A percentile compares a stretch with the other conserved stretches of the same genome.
Conservation (phyloP, 2,797 vertebrate species). For the Glyptemys insculpta region DNA sequence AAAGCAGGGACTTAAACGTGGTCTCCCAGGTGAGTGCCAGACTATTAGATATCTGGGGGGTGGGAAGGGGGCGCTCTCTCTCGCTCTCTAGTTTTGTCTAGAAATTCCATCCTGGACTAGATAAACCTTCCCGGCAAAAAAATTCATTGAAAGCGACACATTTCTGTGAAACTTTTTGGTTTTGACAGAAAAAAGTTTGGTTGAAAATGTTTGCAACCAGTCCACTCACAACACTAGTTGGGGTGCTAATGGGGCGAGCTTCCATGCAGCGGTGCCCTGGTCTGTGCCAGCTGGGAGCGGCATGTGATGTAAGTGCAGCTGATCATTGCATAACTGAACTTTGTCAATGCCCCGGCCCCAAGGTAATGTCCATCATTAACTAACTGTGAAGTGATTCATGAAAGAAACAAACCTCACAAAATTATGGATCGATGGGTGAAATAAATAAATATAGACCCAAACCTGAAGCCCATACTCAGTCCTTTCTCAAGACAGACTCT, state of each 20-base stretch:
- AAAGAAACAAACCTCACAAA: accelerated
- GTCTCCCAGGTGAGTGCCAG: not conserved
- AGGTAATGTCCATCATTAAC: accelerated
- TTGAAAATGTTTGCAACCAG: not conserved
- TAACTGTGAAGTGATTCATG: accelerated
- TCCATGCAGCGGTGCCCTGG: not conserved
- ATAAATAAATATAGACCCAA: not conserved
- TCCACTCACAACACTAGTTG: not conserved
- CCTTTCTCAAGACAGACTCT: not conserved
- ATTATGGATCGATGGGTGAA: not conserved
- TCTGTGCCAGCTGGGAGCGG: not conserved
- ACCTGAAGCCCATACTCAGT: not conserved
- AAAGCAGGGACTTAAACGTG: not conserved
- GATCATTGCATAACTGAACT: not conserved
- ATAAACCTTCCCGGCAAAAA: not conserved
- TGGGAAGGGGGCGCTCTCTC: too few species aligned
- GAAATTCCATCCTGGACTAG: not conserved
- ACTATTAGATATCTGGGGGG: not conserved
- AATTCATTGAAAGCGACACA: not conserved
- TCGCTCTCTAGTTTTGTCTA: not conserved
- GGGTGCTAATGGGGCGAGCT: not conserved
- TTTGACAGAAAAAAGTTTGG: not conserved
- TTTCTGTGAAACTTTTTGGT: not conserved
- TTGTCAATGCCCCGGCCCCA: accelerated
- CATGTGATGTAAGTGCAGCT: not conserved